These are phyloP conservation scores for Drosophila paracracens DNA, from an alignment of 2,888 invertebrate species.

Conservation along the genomic window DNA sequence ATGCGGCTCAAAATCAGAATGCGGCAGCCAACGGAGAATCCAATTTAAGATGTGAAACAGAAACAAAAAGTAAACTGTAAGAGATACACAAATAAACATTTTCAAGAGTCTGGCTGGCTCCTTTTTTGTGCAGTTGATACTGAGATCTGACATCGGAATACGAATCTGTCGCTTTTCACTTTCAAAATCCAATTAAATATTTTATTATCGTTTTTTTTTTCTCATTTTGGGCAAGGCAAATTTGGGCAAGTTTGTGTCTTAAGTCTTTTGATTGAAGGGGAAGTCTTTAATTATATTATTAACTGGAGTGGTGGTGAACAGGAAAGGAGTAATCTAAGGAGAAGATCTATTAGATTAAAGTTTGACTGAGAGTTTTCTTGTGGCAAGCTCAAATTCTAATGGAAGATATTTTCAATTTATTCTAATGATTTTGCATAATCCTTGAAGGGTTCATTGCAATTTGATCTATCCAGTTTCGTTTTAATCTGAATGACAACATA, in stretches of 20 bases:
- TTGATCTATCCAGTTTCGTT: not conserved
- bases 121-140: constrained; percentile 63
- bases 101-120: constrained; percentile 61
- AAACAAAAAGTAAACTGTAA: constrained; percentile 59
- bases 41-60: constrained; percentile 55
- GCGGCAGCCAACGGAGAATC: constrained; percentile 52
- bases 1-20: constrained; percentile 48
- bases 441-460: too few species aligned
- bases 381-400: not conserved
- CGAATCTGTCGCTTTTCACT: constrained; percentile 64
- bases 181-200: constrained; percentile 69
- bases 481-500: not conserved
- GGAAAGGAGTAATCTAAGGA: not conserved
- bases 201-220: constrained; percentile 31
- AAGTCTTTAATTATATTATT: constrained; percentile 9
- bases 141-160: constrained; percentile 35
- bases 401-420: not conserved
- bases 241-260: constrained; percentile 40
- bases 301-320: constrained; percentile 7
- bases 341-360: too few species aligned
- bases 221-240: constrained; percentile 3
- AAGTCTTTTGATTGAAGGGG: constrained; percentile 43
- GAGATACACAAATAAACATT: constrained; percentile 74
- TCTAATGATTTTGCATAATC: not conserved
- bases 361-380: not conserved